Evolutionary conservation across 2,888 invertebrate species (phyloP), one percentile per base, ranked within the genome.

Genomic region (Pseudeuparius sepicola): DNA sequence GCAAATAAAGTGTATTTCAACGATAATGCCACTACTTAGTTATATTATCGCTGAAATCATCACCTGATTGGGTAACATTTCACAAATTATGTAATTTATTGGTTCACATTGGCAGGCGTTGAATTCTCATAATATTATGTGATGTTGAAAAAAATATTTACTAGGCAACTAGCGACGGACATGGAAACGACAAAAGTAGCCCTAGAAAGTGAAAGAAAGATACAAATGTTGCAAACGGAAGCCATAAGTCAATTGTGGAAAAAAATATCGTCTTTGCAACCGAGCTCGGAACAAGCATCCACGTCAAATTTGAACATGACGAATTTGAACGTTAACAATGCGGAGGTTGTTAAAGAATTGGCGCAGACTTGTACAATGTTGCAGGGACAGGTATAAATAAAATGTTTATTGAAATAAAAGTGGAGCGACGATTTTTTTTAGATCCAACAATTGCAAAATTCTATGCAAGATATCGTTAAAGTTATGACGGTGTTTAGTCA

Each of bases 171-270:
- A 17, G 79, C 83, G 4, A 76, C 75, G 45, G 88, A 89, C 53
- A 84, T 89, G 79, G 80, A 82, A 54, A 76, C 82, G 9, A 85
- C 88, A 0, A 84, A 87, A 57, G 80, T 79, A 2, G 87, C 86
- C 9, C 56, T 88, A 27, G 85, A 87, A 53, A 83, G 83, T 50
- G 88, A 89, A 55, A 67, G 86, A 15, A 86, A 85, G 54, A 77
- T 89, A 36, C 85, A 88, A 49, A 77, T 86, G 54, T 62, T 89
- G 30, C 89, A 89, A 63, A 85, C 87, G 76, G 88, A 89, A 60
- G 88, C 89, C 3, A 89, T 89, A 48, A 84, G 83, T 54, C 87
- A 87, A 1, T 63, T 89, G 3, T 89, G 88, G 88, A 86, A 85
- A 60, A 86, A 86, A 57, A 82, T 86, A 2, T 79, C 81, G 10